Evolutionary conservation across 1,140 invertebrate species (phyloP), one percentile per base, ranked within the genome.

Genomic region (Drosophila kikkawai): DNA sequence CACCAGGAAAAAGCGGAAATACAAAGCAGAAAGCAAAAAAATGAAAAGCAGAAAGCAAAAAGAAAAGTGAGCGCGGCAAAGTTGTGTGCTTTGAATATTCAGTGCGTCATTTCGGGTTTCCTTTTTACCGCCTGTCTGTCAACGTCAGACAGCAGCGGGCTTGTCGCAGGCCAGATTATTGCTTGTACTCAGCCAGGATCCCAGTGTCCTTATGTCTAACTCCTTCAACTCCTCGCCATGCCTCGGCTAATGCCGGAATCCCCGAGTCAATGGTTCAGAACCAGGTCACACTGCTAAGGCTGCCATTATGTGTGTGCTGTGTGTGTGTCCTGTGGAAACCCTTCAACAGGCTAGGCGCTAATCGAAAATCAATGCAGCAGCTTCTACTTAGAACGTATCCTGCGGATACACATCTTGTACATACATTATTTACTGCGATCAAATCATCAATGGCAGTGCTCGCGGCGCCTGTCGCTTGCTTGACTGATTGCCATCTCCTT

Each of bases 21-120:
- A 60, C 61, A 59, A 85, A 69, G 50, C 41, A 34, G 34, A 32
- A 51, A 44, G 9, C 9, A 22, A 6, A 47, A 37, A 29, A 29
- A 29, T 29, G 26, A 29, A 32, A 51, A 45, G 11, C 9, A 22
- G 1, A 47, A 37, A 58, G 39, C 7, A 50, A 17, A 64, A 79
- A 59, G 70, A 85, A 65, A 65, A 61, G 47, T 44, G 57, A 53
- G 51, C 76, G 80, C 76, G 67, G 57, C 76, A 64, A 53, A 86
- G 83, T 80, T 86, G 53, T 60, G 85, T 56, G 85, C 85, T 90
- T 88, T 88, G 84, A 88, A 88, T 88, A 90, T 88, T 88, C 85
- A 90, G 84, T 90, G 85, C 85, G 61, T 79, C 81, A 84, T 90
- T 90, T 87, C 64, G 57, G 64, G 63, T 59, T 61, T 78, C 63